Percentiles rank a stretch among this genome's conserved stretches.
Evolutionary conservation across 2,113 vertebrate genomes (phyloP).

Genomic region (Eublepharis macularius): DNA sequence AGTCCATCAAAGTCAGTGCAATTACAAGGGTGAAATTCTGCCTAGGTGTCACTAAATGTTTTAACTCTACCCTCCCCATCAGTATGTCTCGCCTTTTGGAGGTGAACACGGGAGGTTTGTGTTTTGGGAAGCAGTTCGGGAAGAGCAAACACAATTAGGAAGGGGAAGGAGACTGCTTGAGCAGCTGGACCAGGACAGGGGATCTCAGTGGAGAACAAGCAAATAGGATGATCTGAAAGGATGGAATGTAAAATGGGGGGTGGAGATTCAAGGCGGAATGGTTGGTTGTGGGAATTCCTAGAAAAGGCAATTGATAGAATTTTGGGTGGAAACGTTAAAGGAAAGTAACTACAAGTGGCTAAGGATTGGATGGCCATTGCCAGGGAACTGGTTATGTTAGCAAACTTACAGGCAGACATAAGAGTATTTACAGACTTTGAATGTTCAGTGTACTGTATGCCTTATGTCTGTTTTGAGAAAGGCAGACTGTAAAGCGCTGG

Average conservation of each 20-base stretch:
- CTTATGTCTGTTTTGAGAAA: too few species aligned
- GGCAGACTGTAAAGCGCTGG: too few species aligned
- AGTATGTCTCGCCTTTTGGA: not conserved
- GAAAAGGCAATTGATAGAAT: not conserved
- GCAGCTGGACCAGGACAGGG: not conserved
- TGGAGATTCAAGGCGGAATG: not conserved
- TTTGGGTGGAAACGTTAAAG: not conserved
- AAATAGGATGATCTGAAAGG: not conserved
- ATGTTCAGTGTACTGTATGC: not conserved
- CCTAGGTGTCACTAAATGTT: too few species aligned
- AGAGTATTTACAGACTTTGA: not conserved
- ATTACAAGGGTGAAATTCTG: too few species aligned
- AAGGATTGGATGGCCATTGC: not conserved
- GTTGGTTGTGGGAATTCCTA: not conserved
- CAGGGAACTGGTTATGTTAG: too few species aligned
- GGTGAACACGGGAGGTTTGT: not conserved
- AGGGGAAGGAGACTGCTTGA: too few species aligned
- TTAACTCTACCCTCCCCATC: not conserved
- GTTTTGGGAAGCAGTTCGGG: not conserved
- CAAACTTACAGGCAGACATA: not conserved
- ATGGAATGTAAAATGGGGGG: not conserved
- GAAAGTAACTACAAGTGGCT: not conserved
- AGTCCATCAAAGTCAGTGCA: too few species aligned
- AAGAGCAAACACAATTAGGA: not conserved
- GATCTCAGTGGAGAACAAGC: not conserved